Base-by-base conservation (phyloP, 2,888 invertebrate genomes). In the Orchesellides sinensis region DNA sequence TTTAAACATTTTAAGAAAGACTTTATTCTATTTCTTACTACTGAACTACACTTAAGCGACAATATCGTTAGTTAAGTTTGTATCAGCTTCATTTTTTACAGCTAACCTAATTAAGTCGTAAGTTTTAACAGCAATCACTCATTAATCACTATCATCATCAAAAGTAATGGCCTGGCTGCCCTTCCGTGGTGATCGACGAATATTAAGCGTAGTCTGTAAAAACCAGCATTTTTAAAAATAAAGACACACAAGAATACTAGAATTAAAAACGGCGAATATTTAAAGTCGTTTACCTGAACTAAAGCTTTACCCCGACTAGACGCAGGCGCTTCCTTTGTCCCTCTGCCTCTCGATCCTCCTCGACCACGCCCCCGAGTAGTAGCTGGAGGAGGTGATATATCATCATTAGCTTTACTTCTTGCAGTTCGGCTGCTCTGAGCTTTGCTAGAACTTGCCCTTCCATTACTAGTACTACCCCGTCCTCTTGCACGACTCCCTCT, bases 281-380 rank as follows among this genome's bases (percentile, higher is more conserved):
- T 35, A 35, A 54, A 47, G 8, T n/a, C 4, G 4, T 8, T 29
- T 61, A 61, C 61, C 17, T 61, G 61, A 17, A 61, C 32, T 5
- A 61, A 32, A 40, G 40, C 10, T 8, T 40, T 40, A 32, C 32
- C 32, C 19, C 19, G 12, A n/a, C 32, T 19, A 3, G 52, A 21
- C n/a, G 35, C 35, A 35, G 35, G 6, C 35, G 17, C 19, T 32
- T 61, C 32, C 8, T 61, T 61, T 1, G 61, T 85, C 35, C 88
- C 85, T n/a, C 87, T 78, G 10, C 89, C 88, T 47, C 89, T 32
- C 17, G 72, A 61, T 2, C 65, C 68, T 35, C 73, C 45, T 12
- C 77, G 32, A 2, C 74, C 73, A 17, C 84, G 35, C 23, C 86
- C 80, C 29, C 84, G 63, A 21, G 79, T 35, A 56, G 61, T 27